Percentiles rank a stretch among this genome's conserved stretches.
phyloP scores from a whole-genome alignment of 1,140 invertebrate genomes.

The Lutraria rhynchaena region DNA sequence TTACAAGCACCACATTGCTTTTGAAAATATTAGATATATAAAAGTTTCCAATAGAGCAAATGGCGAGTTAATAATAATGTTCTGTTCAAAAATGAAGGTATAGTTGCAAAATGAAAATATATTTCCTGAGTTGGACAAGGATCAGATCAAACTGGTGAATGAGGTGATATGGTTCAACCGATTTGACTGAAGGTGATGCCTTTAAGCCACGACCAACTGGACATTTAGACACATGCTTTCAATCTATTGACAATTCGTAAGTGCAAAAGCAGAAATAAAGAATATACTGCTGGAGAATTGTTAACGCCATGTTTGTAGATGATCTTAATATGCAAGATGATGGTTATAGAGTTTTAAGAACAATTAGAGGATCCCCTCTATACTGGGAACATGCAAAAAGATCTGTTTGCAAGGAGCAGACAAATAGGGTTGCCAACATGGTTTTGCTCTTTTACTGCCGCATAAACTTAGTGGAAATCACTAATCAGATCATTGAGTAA shows the following conservation, averaged over 20 bases:
- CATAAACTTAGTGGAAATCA: too few relatives aligned
- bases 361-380: too few relatives aligned
- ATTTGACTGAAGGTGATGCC: constrained; percentile 19
- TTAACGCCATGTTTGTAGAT: constrained; percentile 13
- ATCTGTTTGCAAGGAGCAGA: too few relatives aligned
- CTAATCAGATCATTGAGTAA: too few relatives aligned
- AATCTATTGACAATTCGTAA: constrained; percentile 40
- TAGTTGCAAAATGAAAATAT: too few relatives aligned
- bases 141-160: neutral
- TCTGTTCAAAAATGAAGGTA: too few relatives aligned
- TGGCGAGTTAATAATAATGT: too few relatives aligned
- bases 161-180: neutral
- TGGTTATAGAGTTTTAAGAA: constrained; percentile 48
- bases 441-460: too few relatives aligned
- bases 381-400: too few relatives aligned
- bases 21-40: constrained; percentile 18
- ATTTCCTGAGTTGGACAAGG: neutral
- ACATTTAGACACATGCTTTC: constrained; percentile 8
- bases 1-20: neutral
- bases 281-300: constrained; percentile 28
- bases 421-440: too few relatives aligned
- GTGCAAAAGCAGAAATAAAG: constrained; percentile 20
- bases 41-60: too few relatives aligned
- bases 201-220: neutral
- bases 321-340: constrained; percentile 59